These are phyloP conservation scores for Psittacula echo DNA, from an alignment of 2,797 vertebrate genomes.

Conservation along the genomic window DNA sequence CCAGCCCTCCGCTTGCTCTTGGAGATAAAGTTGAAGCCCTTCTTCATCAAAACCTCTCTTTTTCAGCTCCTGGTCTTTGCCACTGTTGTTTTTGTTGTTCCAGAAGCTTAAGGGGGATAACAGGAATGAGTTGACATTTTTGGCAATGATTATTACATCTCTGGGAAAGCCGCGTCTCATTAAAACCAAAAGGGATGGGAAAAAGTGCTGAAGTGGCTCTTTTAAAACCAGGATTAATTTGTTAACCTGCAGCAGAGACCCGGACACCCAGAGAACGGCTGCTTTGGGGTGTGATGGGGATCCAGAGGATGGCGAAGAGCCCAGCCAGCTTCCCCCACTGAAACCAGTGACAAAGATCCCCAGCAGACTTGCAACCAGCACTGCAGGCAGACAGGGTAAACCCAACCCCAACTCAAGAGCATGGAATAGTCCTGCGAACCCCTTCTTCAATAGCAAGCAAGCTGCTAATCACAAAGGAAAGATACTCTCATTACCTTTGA, in stretches of 20 bases:
- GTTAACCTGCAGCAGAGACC: neutral
- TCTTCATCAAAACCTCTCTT: neutral
- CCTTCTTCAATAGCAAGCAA: neutral
- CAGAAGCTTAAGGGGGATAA: conserved; percentile 55
- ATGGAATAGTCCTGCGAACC: neutral
- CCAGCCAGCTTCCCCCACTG: neutral
- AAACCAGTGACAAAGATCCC: neutral
- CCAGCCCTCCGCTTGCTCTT: neutral
- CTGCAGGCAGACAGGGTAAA: neutral
- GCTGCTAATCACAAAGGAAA: conserved; percentile 5
- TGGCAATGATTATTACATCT: conserved; percentile 59
- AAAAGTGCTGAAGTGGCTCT: conserved; percentile 61
- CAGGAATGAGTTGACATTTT: conserved; percentile 34
- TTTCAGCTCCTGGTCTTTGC: neutral
- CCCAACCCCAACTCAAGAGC: neutral
- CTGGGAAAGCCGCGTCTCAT: conserved; percentile 58
- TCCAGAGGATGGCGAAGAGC: neutral
- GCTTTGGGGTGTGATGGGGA: neutral
- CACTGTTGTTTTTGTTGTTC: conserved; percentile 14
- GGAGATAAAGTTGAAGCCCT: neutral
- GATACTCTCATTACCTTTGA: conserved; percentile 32
- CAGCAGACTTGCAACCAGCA: neutral
- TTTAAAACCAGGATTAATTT: conserved; percentile 53
- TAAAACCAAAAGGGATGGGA: conserved; percentile 15
- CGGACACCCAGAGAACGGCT: neutral